Percentiles rank a stretch among this genome's conserved stretches.
These are phyloP conservation scores for Rhodinocichla rosea DNA, from an alignment of 2,113 vertebrate species.

Conservation along the genomic window DNA sequence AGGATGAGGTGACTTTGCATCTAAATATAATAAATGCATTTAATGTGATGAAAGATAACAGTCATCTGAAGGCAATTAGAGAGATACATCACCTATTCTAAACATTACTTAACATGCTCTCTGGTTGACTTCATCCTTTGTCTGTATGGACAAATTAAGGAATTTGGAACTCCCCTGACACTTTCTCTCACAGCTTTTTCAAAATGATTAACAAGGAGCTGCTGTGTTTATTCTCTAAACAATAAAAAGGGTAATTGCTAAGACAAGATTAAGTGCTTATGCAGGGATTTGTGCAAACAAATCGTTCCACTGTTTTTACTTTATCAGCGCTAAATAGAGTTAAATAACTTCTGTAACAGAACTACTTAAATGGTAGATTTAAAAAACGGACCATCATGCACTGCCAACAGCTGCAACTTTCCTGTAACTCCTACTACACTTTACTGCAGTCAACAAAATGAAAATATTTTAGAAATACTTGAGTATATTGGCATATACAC, in stretches of 20 bases:
- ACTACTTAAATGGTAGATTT: background rate
- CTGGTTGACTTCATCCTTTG: background rate
- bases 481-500: background rate
- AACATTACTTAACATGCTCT: background rate
- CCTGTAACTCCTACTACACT: background rate
- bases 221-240: background rate
- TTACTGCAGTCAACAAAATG: background rate
- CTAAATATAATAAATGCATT: background rate
- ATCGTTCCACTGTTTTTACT: background rate
- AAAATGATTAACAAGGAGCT: background rate
- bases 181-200: background rate
- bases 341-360: background rate
- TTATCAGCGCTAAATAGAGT: background rate
- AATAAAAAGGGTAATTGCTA: background rate
- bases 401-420: background rate
- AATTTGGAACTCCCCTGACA: background rate
- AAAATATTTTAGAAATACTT: background rate
- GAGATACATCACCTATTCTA: background rate
- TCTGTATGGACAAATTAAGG: background rate
- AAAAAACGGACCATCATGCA: background rate
- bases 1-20: background rate
- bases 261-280: background rate
- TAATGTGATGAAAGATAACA: background rate
- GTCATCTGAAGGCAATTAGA: background rate
- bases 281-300: background rate